phyloP scores from a whole-genome alignment of 2,797 vertebrate species.

The Dallia pectoralis region DNA sequence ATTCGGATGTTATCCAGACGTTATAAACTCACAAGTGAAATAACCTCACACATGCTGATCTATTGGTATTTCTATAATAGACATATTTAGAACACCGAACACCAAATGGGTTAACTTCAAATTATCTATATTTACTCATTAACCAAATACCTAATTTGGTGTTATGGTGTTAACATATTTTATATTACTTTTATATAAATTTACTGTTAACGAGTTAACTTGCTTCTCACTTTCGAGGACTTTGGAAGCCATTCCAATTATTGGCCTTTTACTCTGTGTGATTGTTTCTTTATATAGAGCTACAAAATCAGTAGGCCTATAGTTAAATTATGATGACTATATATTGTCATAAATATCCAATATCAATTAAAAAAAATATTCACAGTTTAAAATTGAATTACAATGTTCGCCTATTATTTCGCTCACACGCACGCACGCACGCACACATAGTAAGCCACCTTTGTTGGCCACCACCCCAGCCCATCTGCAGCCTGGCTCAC shows the following conservation, averaged over 20 bases:
- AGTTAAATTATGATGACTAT: neutral
- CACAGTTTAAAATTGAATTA: neutral
- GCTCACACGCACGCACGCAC: neutral
- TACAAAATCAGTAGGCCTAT: neutral
- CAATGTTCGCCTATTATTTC: neutral
- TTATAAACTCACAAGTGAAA: neutral
- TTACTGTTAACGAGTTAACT: no score
- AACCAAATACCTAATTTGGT: neutral
- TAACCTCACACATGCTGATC: neutral
- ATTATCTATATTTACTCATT: no score
- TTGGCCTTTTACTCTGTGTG: no score
- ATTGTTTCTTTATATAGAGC: neutral
- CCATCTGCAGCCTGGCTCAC: slow-evolving; percentile 88
- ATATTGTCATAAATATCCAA: neutral
- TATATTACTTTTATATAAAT: no score
- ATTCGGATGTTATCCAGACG: neutral
- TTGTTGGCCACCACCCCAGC: slow-evolving; percentile 82
- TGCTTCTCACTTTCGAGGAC: no score
- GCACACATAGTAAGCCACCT: slow-evolving; percentile 48
- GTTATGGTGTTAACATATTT: neutral
- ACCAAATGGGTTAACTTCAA: no score
- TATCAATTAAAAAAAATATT: neutral
- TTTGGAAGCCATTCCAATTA: no score
- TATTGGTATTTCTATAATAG: neutral
- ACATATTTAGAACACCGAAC: neutral